These are phyloP conservation scores for Eupeodes latifasciatus DNA, from an alignment of 2,888 invertebrate species.

Conservation along the genomic window DNA sequence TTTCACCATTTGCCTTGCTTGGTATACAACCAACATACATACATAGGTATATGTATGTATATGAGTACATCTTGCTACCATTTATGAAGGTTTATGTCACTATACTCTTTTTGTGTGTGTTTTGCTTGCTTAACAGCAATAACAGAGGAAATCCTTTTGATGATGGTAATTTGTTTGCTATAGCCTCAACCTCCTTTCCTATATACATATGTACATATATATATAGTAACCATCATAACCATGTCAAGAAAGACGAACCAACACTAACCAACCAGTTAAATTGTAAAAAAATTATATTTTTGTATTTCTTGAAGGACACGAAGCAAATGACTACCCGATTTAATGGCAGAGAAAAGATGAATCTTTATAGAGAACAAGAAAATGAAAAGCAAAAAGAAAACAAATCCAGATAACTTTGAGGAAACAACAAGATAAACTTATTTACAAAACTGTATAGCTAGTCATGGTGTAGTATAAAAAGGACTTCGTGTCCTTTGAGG, in stretches of 20 bases:
- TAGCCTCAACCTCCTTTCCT: background rate
- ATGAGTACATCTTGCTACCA: background rate
- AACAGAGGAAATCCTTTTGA: slow-evolving; percentile 74
- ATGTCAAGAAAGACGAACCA: slow-evolving; percentile 27
- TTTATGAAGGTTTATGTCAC: background rate
- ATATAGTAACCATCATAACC: background rate
- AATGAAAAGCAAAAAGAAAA: background rate
- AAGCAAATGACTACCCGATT: slow-evolving; percentile 42
- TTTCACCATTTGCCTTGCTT: slow-evolving; percentile 41
- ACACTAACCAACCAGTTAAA: slow-evolving; percentile 53
- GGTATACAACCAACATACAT: background rate
- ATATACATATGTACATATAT: background rate
- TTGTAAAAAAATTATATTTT: slow-evolving; percentile 23
- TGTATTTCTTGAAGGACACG: slow-evolving; percentile 29
- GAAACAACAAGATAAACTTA: slow-evolving; percentile 1
- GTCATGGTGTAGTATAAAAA: background rate
- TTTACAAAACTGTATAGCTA: slow-evolving; percentile 21
- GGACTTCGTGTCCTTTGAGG: slow-evolving; percentile 44
- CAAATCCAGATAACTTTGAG: slow-evolving; percentile 7
- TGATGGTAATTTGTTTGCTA: slow-evolving; percentile 75
- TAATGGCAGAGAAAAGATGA: slow-evolving; percentile 9
- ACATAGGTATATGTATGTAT: no score
- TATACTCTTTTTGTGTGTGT: slow-evolving; percentile 19
- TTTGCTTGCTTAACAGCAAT: slow-evolving; percentile 53
- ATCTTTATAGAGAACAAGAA: background rate